Conservation (phyloP, 2,888 invertebrate species). For the Cantharis rufa region DNA sequence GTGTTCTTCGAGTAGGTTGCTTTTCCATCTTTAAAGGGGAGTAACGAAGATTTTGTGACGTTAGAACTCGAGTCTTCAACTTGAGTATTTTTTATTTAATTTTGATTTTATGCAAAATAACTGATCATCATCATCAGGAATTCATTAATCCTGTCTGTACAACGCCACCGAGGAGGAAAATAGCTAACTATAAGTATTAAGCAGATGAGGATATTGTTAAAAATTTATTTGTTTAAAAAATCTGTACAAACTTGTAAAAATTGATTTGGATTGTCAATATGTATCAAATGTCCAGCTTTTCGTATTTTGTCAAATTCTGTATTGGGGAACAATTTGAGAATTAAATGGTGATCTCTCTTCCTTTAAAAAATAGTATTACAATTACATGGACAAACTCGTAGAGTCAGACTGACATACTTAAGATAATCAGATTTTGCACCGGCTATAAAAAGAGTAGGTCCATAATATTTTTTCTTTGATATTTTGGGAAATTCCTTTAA, state of each 20-base stretch:
- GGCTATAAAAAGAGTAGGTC: conserved; percentile 82
- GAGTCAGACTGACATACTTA: conserved; percentile 61
- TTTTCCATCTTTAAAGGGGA: too few species aligned
- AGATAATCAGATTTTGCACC: conserved; percentile 85
- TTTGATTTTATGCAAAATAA: too few species aligned
- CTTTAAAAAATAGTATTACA: conserved; percentile 42
- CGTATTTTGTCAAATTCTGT: conserved; percentile 72
- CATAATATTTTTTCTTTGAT: conserved; percentile 47
- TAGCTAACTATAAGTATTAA: too few species aligned
- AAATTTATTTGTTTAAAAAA: conserved; percentile 59
- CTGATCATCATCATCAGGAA: too few species aligned
- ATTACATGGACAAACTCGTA: neutral
- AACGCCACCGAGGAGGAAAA: too few species aligned
- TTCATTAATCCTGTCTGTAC: too few species aligned
- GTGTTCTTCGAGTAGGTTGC: too few species aligned
- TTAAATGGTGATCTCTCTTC: conserved; percentile 63
- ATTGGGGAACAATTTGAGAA: conserved; percentile 72
- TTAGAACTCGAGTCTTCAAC: too few species aligned
- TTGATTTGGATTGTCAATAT: conserved; percentile 84
- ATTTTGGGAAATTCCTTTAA: conserved; percentile 69
- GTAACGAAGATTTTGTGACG: too few species aligned
- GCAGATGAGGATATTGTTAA: neutral
- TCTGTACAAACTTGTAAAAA: conserved; percentile 69
- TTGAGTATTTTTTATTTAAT: too few species aligned
- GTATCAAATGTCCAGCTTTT: conserved; percentile 92